Percentiles rank a stretch among this genome's conserved stretches.
These are phyloP conservation scores for Acrobeloides nanus DNA, from an alignment of 2,888 invertebrate species.

Conservation along the genomic window DNA sequence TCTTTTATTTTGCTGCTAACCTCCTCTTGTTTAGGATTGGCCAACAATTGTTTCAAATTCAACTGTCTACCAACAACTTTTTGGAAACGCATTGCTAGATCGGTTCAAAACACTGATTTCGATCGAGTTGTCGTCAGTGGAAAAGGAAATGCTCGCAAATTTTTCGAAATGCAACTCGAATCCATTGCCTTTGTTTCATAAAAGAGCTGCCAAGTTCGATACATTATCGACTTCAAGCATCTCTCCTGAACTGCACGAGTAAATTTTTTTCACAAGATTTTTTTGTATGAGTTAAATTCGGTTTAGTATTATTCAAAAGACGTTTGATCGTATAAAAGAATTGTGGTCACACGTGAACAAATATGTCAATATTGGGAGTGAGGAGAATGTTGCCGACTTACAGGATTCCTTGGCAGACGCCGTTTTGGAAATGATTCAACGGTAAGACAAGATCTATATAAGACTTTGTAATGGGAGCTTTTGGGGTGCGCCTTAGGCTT, in stretches of 20 bases:
- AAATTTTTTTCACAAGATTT: constrained; percentile 2
- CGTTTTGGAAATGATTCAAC: constrained; percentile 23
- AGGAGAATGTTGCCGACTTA: constrained; percentile 17
- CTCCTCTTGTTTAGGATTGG: constrained; percentile 33
- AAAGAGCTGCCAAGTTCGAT: constrained; percentile 34
- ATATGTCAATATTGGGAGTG: constrained; percentile 22
- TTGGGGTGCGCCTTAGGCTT: too few relatives aligned
- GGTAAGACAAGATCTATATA: constrained; percentile 6
- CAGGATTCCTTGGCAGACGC: constrained; percentile 17
- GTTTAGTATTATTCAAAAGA: constrained; percentile 17
- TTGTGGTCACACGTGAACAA: constrained; percentile 16
- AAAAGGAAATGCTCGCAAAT: constrained; percentile 13
- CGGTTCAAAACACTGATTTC: constrained; percentile 23
- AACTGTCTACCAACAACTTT: constrained; percentile 23
- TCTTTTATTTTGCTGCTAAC: too few relatives aligned
- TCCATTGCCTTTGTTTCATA: constrained; percentile 36
- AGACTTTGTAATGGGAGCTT: too few relatives aligned
- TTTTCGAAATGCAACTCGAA: constrained; percentile 15
- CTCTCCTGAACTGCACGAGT: constrained; percentile 33
- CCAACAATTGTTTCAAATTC: constrained; percentile 28
- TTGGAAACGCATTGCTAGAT: constrained; percentile 23
- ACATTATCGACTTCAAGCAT: constrained; percentile 35
- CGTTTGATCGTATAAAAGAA: constrained; percentile 16
- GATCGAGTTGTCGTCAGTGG: constrained; percentile 20
- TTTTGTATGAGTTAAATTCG: not conserved